A percentile compares a stretch with the other conserved stretches of the same genome.
Evolutionary conservation across 2,113 vertebrate genomes (phyloP).

Genomic region (Phyllostomus hastatus): DNA sequence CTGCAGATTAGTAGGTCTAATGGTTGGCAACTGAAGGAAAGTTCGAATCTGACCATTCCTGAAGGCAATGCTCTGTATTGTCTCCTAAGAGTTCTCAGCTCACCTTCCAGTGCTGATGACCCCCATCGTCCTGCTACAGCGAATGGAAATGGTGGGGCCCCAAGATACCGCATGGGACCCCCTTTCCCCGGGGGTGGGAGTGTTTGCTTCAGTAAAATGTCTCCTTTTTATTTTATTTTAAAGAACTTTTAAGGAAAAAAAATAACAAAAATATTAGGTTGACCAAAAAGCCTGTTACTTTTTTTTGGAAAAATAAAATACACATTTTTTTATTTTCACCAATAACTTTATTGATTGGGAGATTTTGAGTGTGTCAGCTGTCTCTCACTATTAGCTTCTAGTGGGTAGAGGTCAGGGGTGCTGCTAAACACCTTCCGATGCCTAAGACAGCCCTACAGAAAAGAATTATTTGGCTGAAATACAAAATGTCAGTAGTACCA

Average conservation of each 20-base stretch:
- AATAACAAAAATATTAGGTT: no score
- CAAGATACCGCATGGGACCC: neutral
- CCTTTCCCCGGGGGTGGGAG: neutral
- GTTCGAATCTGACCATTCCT: neutral
- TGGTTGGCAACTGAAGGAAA: neutral
- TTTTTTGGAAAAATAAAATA: no score
- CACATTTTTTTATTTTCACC: no score
- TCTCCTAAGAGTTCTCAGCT: neutral
- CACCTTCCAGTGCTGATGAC: neutral
- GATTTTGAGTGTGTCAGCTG: fast-evolving
- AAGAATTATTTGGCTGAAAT: no score
- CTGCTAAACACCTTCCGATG: no score
- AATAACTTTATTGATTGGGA: no score
- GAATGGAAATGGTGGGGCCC: neutral
- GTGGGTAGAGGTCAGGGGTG: no score
- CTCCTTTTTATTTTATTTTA: neutral
- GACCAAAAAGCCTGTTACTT: no score
- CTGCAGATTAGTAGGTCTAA: neutral
- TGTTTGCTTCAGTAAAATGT: neutral
- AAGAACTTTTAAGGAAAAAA: neutral
- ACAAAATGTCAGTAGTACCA: no score
- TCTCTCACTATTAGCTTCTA: no score
- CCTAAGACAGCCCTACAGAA: no score
- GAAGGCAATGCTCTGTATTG: neutral
- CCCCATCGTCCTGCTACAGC: neutral